These are phyloP conservation scores for Oxyteleia sp. DNA, from an alignment of 2,888 invertebrate genomes.

Conservation along the genomic window DNA sequence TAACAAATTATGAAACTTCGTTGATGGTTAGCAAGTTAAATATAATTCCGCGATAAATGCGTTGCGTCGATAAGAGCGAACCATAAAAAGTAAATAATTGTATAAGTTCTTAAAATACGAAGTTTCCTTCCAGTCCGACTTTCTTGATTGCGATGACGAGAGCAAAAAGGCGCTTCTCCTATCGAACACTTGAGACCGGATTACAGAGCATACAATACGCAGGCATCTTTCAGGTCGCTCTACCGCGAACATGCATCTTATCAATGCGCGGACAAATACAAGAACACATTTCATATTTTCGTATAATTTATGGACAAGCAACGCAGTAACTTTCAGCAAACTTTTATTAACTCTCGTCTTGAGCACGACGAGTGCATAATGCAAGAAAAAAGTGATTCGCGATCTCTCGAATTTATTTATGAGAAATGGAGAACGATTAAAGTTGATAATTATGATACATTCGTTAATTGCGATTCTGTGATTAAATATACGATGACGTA, in stretches of 20 bases:
- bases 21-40: background rate
- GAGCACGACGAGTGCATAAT: too few species aligned
- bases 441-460: too few species aligned
- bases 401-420: too few species aligned
- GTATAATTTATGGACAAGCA: slow-evolving; percentile 3
- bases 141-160: slow-evolving; percentile 5
- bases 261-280: background rate
- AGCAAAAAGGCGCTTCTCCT: slow-evolving; percentile 7
- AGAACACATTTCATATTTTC: slow-evolving; percentile 3
- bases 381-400: too few species aligned
- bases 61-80: background rate
- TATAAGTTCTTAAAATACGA: slow-evolving; percentile 10
- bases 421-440: too few species aligned
- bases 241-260: background rate
- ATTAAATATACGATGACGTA: too few species aligned
- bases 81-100: slow-evolving; percentile 2
- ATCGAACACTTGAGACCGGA: slow-evolving; percentile 9
- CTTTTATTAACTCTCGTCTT: background rate
- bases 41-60: slow-evolving; percentile 1
- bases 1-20: background rate
- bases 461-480: too few species aligned
- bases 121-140: background rate
- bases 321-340: background rate
- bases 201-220: slow-evolving; percentile 3
- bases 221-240: background rate